Percentiles rank a stretch among this genome's conserved stretches.
These are phyloP conservation scores for Dinocampus coccinellae DNA, from an alignment of 2,888 invertebrate species.

Conservation along the genomic window DNA sequence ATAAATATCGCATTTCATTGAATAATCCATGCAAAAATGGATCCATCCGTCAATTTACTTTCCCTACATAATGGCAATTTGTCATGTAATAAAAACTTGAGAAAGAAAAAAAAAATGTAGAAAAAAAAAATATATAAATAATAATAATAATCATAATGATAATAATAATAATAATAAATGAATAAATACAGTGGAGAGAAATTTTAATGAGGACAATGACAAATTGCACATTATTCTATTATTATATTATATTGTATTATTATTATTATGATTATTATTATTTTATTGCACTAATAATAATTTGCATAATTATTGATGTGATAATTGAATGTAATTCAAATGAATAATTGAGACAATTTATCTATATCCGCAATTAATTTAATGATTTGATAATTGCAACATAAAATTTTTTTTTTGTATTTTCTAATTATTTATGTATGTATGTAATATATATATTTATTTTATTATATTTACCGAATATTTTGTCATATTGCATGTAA, in stretches of 20 bases:
- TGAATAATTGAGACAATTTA: background rate
- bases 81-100: background rate
- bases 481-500: slow-evolving; percentile 55
- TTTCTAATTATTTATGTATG: background rate
- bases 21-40: slow-evolving; percentile 18
- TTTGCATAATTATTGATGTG: background rate
- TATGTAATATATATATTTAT: background rate
- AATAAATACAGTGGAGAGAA: background rate
- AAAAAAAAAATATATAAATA: too few relatives aligned
- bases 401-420: background rate
- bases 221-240: background rate
- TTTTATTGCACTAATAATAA: background rate
- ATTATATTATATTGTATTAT: too few relatives aligned
- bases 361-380: too few relatives aligned
- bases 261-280: background rate
- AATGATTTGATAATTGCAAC: too few relatives aligned
- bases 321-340: background rate
- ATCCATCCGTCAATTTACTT: slow-evolving; percentile 25
- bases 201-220: background rate
- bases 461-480: slow-evolving; percentile 59
- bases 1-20: slow-evolving; percentile 35
- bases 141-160: too few relatives aligned
- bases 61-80: background rate
- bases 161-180: too few relatives aligned
- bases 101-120: background rate